A percentile compares a stretch with the other conserved stretches of the same genome.
These are phyloP conservation scores for Megaceryle torquata DNA, from an alignment of 2,113 vertebrate genomes.

Conservation along the genomic window DNA sequence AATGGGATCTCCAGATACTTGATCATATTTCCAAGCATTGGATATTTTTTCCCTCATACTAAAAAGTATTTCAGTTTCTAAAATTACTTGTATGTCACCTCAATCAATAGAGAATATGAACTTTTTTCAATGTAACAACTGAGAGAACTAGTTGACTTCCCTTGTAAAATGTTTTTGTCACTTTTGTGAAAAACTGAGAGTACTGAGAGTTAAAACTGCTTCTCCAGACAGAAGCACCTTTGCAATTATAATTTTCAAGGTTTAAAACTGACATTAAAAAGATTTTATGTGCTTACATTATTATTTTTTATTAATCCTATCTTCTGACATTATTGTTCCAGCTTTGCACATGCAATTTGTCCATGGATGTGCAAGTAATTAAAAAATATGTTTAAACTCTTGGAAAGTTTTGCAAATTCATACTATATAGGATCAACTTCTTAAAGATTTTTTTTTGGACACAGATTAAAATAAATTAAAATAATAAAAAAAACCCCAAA, in stretches of 20 bases:
- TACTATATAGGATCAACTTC: not conserved
- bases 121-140: not conserved
- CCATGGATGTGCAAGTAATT: not conserved
- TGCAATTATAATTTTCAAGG: not conserved
- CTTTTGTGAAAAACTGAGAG: not conserved
- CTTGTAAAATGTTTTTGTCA: not conserved
- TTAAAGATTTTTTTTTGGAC: not conserved
- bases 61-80: not conserved
- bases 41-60: constrained; percentile 16
- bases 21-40: constrained; percentile 27
- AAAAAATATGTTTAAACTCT: not conserved
- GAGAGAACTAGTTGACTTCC: constrained; percentile 1
- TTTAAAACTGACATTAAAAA: not conserved
- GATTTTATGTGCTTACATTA: not conserved
- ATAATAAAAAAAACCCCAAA: not conserved
- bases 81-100: not conserved
- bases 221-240: not conserved
- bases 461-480: not conserved
- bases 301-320: not conserved
- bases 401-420: not conserved
- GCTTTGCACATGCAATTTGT: not conserved
- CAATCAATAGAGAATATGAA: constrained; percentile 3
- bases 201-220: not conserved
- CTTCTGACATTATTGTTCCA: not conserved
- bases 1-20: constrained; percentile 20